phyloP scores from a whole-genome alignment of 2,797 vertebrate species.

The Ctenopoma multispine region DNA sequence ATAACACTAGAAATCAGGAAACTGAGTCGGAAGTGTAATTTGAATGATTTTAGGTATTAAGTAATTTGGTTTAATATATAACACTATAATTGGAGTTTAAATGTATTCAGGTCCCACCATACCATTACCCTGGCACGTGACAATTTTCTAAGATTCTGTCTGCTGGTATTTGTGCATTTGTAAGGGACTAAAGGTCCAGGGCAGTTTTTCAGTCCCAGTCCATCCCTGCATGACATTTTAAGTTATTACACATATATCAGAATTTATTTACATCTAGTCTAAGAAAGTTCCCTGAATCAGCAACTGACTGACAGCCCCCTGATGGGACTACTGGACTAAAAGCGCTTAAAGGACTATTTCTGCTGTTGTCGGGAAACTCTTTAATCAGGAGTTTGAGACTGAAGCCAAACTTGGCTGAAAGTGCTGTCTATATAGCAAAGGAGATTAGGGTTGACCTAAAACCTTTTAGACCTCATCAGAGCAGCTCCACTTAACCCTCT shows the following conservation, averaged over 20 bases:
- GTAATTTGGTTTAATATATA: too few relatives aligned
- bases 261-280: not conserved
- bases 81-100: too few relatives aligned
- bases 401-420: constrained; percentile 41
- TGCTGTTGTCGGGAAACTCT: constrained; percentile 27
- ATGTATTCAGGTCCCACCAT: too few relatives aligned
- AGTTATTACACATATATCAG: not conserved
- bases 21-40: too few relatives aligned
- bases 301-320: constrained; percentile 2
- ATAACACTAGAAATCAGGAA: too few relatives aligned
- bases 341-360: constrained; percentile 29
- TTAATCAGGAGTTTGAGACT: constrained; percentile 36
- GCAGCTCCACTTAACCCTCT: constrained; percentile 13
- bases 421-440: constrained; percentile 13
- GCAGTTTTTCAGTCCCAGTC: too few relatives aligned
- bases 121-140: too few relatives aligned
- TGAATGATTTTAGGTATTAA: too few relatives aligned
- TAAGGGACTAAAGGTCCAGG: too few relatives aligned
- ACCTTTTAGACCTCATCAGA: constrained; percentile 43
- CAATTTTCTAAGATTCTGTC: too few relatives aligned
- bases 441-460: constrained; percentile 49
- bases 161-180: too few relatives aligned
- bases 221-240: not conserved
- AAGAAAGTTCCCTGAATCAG: constrained; percentile 2
- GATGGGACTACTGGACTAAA: constrained; percentile 20